Base-by-base conservation (phyloP, 2,797 vertebrate genomes). In the Naso thynnoides region DNA sequence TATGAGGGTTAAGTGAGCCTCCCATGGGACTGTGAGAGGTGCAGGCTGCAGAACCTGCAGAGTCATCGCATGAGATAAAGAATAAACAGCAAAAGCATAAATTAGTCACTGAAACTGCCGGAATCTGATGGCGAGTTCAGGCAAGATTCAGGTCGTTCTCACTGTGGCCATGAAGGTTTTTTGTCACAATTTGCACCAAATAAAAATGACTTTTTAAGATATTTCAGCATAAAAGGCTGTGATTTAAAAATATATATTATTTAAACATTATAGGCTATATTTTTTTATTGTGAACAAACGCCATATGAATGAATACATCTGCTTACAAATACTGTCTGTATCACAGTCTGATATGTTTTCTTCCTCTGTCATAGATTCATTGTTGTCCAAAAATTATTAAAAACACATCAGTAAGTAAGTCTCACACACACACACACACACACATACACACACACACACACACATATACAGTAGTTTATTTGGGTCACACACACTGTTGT, bases 1-100 rank as follows among this genome's bases (percentile, higher is more conserved):
- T 88, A 90, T 84, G 61, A 61, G 73, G 82, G 83, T 85, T 91
- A 91, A 91, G 80, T 87, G 80, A 80, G n/a, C 61, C 45, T 83
- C 89, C 77, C 74, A 4, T 39, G 85, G 78, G 84, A 80, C 64
- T 50, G 63, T 26, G 29, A 45, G 54, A 21, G 39, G 44, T 49
- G 16, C 3, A 36, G 54, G 41, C 33, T 44, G 29, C 10, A 31
- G 39, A 56, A 71, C 57, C 75, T 79, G 82, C 68, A 1, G 55
- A 79, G 44, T 82, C 74, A 80, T 54, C 33, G 27, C 45, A 45
- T 68, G 73, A 54, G 31, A 68, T 66, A 14, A 36, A 49, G 59
- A 62, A 76, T 45, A 66, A 53, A 50, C 54, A 19, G 11, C 26
- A 33, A 56, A 48, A 48, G 8, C 41, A 26, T 47, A 33, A 71